Evolutionary conservation across 2,888 invertebrate genomes (phyloP), one percentile per base, ranked within the genome.

Genomic region (Eristalinus sepulchralis): DNA sequence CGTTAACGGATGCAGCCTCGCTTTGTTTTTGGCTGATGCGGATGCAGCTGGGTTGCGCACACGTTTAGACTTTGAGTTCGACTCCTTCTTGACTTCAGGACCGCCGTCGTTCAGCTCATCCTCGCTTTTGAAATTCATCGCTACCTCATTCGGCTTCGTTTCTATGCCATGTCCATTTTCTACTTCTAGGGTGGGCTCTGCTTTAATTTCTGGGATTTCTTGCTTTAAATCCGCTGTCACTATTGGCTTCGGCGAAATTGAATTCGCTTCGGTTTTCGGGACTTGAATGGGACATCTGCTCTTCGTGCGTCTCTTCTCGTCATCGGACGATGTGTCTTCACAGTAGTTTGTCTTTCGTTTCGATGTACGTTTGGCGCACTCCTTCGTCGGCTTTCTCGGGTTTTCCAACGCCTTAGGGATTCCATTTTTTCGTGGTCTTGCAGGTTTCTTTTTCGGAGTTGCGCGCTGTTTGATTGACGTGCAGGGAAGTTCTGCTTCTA

Each of bases 11-110:
- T 88, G 87, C 90, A 91, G 13, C 87, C 90, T 70, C 86, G 73
- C 20, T 91, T 90, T 33, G 67, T 85, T 55, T 88, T 90, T n/a
- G 90, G 78, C 80, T 88, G 96, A 47, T 3, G 83, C 63, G 1
- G 10, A 9, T 3, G 76, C 20, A 1, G 82, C 39, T n/a, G 85
- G 20, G 53, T 66, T 31, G 0, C 77, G 77, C 1, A 73, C 39
- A 22, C 64, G 47, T 39, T 33, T 81, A 0, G 72, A 22, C 31
- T 63, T 84, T 57, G 13, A n/a, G 27, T 57, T 75, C n/a, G 34
- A 64, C 0, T 57, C 64, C n/a, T 17, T 8, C 57, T 75, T 75
- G 24, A 47, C 17, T 17, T 47, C 17, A 8, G 1, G 47, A 8
- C 1, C 4, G 6, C 17, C 17, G 1, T 17, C 6, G 5, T 47